Conservation (phyloP, 2,797 vertebrate genomes). For the Sebastiscus tertius region DNA sequence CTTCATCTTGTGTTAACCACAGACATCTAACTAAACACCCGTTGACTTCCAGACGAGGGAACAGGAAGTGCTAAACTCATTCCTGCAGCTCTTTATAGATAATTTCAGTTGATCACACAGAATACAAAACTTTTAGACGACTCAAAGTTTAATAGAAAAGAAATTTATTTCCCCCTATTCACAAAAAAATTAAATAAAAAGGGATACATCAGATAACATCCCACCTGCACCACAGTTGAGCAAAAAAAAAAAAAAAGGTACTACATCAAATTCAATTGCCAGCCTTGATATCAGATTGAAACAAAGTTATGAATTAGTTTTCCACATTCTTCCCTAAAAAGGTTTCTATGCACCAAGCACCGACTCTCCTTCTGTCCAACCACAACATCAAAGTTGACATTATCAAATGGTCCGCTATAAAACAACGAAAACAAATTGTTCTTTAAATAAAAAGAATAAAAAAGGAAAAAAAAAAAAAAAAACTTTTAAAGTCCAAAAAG, state of each 20-base stretch:
- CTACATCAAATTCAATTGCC: conserved; percentile 67
- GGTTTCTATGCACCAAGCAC: conserved; percentile 55
- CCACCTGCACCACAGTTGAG: conserved; percentile 82
- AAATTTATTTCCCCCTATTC: conserved; percentile 82
- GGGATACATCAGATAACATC: conserved; percentile 78
- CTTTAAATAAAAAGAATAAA: conserved; percentile 86
- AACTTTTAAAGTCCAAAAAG: conserved; percentile 87
- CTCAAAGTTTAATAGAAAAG: conserved; percentile 79
- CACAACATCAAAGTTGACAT: conserved; percentile 61
- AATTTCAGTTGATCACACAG: neutral
- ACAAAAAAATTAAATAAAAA: conserved; percentile 83
- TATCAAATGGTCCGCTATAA: conserved; percentile 80
- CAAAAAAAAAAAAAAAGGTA: conserved; percentile 52
- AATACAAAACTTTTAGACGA: conserved; percentile 2
- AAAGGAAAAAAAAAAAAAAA: conserved; percentile 68
- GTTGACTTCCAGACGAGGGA: too few relatives aligned
- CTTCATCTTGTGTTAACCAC: too few relatives aligned
- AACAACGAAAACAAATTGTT: conserved; percentile 81
- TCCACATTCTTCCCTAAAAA: conserved; percentile 60
- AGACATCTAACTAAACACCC: too few relatives aligned
- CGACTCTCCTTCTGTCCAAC: conserved; percentile 65
- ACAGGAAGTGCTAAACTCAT: too few relatives aligned
- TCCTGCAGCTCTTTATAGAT: too few relatives aligned
- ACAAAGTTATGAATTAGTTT: conserved; percentile 71
- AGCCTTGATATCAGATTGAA: conserved; percentile 72